phyloP scores from a whole-genome alignment of 2,888 invertebrate species.

The Thecocarcelia acutangulata region DNA sequence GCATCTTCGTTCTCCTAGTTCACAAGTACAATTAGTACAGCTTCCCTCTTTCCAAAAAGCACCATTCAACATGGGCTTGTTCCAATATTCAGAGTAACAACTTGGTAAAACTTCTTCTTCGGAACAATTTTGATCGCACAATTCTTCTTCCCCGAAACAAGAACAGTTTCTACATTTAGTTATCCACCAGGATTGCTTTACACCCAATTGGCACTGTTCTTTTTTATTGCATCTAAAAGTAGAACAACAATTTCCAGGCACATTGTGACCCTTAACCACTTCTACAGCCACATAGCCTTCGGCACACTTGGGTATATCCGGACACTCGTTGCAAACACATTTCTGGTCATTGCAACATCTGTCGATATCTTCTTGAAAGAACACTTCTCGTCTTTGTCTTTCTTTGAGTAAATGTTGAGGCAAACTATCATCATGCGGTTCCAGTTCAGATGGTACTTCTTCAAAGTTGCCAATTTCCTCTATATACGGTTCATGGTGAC shows the following conservation, averaged over 20 bases:
- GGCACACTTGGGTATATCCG: conserved; percentile 70
- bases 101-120: conserved; percentile 55
- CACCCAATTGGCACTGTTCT: conserved; percentile 73
- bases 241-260: conserved; percentile 82
- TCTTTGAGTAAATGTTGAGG: conserved; percentile 32
- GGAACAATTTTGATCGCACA: conserved; percentile 71
- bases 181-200: conserved; percentile 69
- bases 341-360: conserved; percentile 72
- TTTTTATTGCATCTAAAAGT: conserved; percentile 79
- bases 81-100: conserved; percentile 70
- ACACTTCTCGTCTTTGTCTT: conserved; percentile 55
- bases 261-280: conserved; percentile 70
- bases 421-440: conserved; percentile 11
- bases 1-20: conserved; percentile 73
- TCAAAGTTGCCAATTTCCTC: conserved; percentile 50
- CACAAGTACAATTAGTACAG: conserved; percentile 75
- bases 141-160: conserved; percentile 71
- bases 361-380: conserved; percentile 59
- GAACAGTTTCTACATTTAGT: conserved; percentile 74
- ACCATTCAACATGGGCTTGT: conserved; percentile 72
- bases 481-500: conserved; percentile 27
- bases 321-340: conserved; percentile 75
- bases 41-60: conserved; percentile 74
- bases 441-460: conserved; percentile 28
- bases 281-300: conserved; percentile 72